These are phyloP conservation scores for Antigone vipio DNA, from an alignment of 2,113 vertebrate species.

Conservation along the genomic window DNA sequence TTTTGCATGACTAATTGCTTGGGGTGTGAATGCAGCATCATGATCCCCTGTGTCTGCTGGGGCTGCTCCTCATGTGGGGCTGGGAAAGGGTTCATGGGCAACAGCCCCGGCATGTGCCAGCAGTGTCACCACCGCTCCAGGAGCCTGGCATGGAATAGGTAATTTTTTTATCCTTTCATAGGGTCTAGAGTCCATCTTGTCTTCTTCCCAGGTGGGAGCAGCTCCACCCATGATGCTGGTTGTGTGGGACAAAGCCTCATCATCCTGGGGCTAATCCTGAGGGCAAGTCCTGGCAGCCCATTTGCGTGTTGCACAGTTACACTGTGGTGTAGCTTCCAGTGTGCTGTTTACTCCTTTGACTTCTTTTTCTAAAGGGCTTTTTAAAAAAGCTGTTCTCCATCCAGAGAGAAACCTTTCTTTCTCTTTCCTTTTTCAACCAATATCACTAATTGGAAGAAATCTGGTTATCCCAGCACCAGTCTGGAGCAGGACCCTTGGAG, in stretches of 20 bases:
- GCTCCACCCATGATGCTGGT: not conserved
- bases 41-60: not conserved
- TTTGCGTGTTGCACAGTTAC: not conserved
- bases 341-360: not conserved
- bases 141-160: not conserved
- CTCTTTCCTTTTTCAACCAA: not conserved
- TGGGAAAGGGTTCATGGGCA: not conserved
- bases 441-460: not conserved
- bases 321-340: not conserved
- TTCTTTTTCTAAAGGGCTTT: not conserved
- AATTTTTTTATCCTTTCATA: not conserved
- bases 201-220: not conserved
- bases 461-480: rapidly evolving
- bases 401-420: not conserved
- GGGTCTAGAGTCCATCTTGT: not conserved
- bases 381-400: not conserved
- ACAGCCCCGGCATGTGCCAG: not conserved
- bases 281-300: not conserved
- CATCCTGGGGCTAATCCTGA: not conserved
- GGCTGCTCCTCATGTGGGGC: not conserved
- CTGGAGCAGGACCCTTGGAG: not conserved
- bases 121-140: rapidly evolving
- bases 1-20: not conserved
- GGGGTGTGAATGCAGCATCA: not conserved
- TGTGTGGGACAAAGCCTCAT: not conserved